phyloP scores from a whole-genome alignment of 2,888 invertebrate species.

The Aquatica leii region DNA sequence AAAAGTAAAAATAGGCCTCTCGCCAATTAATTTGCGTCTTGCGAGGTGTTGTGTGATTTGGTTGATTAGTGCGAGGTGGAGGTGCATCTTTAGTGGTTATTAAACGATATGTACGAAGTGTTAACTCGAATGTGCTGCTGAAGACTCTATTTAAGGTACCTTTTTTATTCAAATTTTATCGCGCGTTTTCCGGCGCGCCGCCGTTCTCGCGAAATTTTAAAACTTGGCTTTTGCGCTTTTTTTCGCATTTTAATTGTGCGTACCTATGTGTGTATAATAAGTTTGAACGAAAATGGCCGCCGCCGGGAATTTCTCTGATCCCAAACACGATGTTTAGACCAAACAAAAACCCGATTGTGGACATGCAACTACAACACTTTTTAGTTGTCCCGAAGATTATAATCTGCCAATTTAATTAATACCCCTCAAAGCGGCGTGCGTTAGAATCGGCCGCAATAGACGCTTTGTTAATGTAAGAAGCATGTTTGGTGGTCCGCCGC shows the following conservation, averaged over 20 bases:
- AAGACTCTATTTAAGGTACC: slow-evolving; percentile 33
- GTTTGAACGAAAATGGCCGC: slow-evolving; percentile 34
- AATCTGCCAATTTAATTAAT: no score
- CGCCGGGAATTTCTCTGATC: slow-evolving; percentile 36
- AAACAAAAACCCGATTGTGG: slow-evolving; percentile 20
- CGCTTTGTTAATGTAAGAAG: no score
- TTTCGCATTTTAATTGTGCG: background rate
- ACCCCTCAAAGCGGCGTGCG: no score
- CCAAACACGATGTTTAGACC: slow-evolving; percentile 26
- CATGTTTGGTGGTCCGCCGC: no score
- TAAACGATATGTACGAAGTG: slow-evolving; percentile 33
- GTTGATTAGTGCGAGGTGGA: slow-evolving; percentile 33
- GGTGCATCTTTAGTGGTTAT: slow-evolving; percentile 29
- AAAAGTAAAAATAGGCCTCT: background rate
- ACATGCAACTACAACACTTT: slow-evolving; percentile 29
- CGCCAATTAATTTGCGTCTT: slow-evolving; percentile 16
- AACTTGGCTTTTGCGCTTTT: no score
- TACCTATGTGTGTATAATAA: slow-evolving; percentile 1
- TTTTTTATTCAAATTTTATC: no score
- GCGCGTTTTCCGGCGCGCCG: no score
- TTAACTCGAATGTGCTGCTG: slow-evolving; percentile 27
- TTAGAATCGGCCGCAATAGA: no score
- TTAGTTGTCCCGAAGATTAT: no score
- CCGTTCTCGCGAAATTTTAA: no score
- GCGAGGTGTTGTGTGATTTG: slow-evolving; percentile 28